Evolutionary conservation across 1,140 invertebrate genomes (phyloP).

Genomic region (Lineus longissimus): DNA sequence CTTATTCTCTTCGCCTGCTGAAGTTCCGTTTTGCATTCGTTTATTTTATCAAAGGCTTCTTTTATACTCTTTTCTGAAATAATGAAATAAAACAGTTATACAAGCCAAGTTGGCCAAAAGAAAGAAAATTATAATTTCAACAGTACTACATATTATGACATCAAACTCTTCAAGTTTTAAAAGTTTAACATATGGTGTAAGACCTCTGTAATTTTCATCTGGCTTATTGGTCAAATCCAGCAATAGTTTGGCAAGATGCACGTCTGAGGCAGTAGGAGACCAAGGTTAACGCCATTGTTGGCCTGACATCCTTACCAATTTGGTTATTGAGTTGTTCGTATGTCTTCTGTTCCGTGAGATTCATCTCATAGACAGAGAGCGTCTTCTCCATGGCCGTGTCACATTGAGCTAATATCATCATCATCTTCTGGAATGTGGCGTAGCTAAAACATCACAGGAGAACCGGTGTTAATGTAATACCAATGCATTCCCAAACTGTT

Average conservation of each 20-base stretch:
- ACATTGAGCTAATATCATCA: constrained; percentile 77
- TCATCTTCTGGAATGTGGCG: constrained; percentile 69
- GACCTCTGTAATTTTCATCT: too few relatives aligned
- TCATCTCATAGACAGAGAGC: constrained; percentile 73
- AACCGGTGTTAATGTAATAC: too few relatives aligned
- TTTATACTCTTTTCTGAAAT: constrained; percentile 40
- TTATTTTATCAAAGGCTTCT: constrained; percentile 39
- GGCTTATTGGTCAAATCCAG: too few relatives aligned
- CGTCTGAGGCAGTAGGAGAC: background rate
- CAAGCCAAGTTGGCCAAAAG: background rate
- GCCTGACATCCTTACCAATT: constrained; percentile 59
- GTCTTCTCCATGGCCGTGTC: constrained; percentile 86
- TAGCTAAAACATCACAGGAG: constrained; percentile 33
- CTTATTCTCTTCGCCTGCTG: constrained; percentile 57
- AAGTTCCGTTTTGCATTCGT: constrained; percentile 52
- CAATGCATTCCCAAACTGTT: too few relatives aligned
- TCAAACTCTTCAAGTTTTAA: too few relatives aligned
- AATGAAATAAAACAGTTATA: constrained; percentile 17
- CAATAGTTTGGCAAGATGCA: too few relatives aligned
- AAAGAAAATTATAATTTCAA: background rate
- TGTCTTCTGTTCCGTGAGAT: constrained; percentile 75
- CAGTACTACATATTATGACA: too few relatives aligned
- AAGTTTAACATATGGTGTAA: too few relatives aligned
- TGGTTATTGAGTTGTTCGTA: constrained; percentile 74
- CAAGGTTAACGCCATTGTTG: background rate